phyloP scores from a whole-genome alignment of 2,113 vertebrate species.

The Hippocampus guttulatus region DNA sequence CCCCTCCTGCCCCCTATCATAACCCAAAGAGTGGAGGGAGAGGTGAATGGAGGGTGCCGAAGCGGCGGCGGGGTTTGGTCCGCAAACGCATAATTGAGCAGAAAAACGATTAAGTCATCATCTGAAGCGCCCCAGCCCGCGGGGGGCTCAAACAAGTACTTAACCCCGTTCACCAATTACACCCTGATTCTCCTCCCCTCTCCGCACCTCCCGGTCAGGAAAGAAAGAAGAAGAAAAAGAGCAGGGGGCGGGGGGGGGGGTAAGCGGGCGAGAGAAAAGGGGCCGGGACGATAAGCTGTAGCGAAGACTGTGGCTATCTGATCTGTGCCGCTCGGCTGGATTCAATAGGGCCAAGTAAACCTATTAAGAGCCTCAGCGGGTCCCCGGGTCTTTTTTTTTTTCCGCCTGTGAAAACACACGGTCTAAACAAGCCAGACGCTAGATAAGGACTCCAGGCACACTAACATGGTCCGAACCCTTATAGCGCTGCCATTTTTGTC shows the following conservation, averaged over 20 bases:
- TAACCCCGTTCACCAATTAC: constrained; percentile 99
- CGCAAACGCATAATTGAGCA: constrained; percentile 99
- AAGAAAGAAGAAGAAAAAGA: constrained; percentile 66
- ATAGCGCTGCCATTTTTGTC: background rate
- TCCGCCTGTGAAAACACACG: constrained; percentile 85
- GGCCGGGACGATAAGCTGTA: constrained; percentile 55
- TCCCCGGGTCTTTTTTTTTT: constrained; percentile 50
- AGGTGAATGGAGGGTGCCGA: constrained; percentile 11
- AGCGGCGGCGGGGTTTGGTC: constrained; percentile 60
- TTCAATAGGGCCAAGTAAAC: constrained; percentile 90
- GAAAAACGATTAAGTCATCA: constrained; percentile 99
- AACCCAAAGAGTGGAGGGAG: constrained; percentile 56
- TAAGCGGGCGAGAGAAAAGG: constrained; percentile 68
- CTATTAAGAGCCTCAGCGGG: constrained; percentile 85
- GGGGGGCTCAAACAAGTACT: constrained; percentile 98
- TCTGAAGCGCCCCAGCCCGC: constrained; percentile 90
- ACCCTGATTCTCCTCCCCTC: constrained; percentile 81
- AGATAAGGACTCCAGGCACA: constrained; percentile 81
- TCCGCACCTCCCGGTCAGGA: constrained; percentile 80
- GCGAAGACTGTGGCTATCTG: constrained; percentile 87
- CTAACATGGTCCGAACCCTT: background rate
- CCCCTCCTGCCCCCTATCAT: constrained; percentile 47
- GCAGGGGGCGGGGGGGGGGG: background rate
- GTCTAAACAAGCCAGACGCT: constrained; percentile 89
- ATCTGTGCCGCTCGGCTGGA: constrained; percentile 85